Percentiles rank a stretch among this genome's conserved stretches.
These are phyloP conservation scores for Aphelenchoides fujianensis DNA, from an alignment of 1,140 invertebrate genomes.

Conservation along the genomic window DNA sequence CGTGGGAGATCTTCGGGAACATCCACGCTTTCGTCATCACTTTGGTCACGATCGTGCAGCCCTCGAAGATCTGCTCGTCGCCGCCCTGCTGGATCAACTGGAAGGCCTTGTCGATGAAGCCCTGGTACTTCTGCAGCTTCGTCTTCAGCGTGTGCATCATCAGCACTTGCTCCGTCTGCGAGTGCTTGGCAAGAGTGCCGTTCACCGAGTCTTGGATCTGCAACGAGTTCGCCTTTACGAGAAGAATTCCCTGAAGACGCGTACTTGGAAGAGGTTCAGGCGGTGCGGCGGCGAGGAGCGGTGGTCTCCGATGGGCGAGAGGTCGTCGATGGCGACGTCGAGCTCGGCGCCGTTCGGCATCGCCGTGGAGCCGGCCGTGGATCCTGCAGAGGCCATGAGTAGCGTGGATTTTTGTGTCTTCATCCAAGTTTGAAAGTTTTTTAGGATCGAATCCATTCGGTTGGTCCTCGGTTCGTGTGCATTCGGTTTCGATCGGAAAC, in stretches of 20 bases:
- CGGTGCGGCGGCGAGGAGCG: constrained; percentile 53
- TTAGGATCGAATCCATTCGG: too few species aligned
- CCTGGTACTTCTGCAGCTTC: constrained; percentile 60
- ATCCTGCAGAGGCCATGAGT: constrained; percentile 21
- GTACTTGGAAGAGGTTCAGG: constrained; percentile 55
- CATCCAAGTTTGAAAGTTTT: constrained; percentile 1
- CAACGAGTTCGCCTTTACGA: neutral
- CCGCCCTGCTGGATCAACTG: constrained; percentile 52
- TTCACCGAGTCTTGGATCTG: constrained; percentile 58
- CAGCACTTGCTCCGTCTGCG: constrained; percentile 58
- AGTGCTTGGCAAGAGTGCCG: constrained; percentile 56
- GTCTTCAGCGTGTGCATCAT: constrained; percentile 62
- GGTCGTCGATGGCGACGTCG: constrained; percentile 48
- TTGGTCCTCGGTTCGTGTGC: too few species aligned
- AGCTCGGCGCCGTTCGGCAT: constrained; percentile 37
- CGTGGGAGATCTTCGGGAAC: constrained; percentile 60
- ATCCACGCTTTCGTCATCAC: constrained; percentile 62
- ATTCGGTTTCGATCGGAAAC: too few species aligned
- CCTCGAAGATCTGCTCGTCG: constrained; percentile 58
- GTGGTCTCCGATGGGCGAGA: constrained; percentile 47
- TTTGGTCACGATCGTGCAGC: constrained; percentile 53
- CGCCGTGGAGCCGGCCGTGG: constrained; percentile 35
- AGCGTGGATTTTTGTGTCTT: neutral
- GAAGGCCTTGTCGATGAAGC: constrained; percentile 59
- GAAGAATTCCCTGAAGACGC: too few species aligned